Evolutionary conservation across 2,888 invertebrate species (phyloP).

Genomic region (Pseudococcus viburni): DNA sequence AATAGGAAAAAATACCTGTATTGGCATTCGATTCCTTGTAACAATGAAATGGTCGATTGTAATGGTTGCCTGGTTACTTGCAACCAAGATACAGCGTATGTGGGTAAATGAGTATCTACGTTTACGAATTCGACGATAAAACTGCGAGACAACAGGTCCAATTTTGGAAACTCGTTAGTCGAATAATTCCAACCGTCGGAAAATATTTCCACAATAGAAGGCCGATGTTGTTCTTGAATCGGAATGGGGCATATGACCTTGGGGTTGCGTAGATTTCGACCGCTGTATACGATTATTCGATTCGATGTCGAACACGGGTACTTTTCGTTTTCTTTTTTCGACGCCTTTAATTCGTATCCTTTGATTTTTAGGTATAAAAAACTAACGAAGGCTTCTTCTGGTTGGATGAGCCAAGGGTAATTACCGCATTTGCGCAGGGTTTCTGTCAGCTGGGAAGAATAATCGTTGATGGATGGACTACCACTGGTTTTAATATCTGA

Average conservation of each 20-base stretch:
- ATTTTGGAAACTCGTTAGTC: conserved; percentile 69
- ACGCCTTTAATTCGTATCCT: conserved; percentile 75
- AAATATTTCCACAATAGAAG: conserved; percentile 77
- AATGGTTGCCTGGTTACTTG: conserved; percentile 77
- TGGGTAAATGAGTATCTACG: conserved; percentile 78
- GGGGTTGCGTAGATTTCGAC: conserved; percentile 77
- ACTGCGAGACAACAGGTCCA: conserved; percentile 77
- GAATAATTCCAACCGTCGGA: conserved; percentile 79
- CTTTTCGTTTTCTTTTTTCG: conserved; percentile 67
- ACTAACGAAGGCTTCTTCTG: conserved; percentile 79
- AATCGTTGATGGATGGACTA: background rate
- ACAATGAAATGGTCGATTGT: conserved; percentile 67
- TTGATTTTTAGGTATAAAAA: conserved; percentile 82
- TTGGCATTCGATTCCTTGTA: conserved; percentile 54
- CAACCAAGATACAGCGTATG: conserved; percentile 83
- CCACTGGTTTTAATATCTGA: background rate
- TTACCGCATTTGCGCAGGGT: conserved; percentile 82
- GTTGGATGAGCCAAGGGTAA: conserved; percentile 85
- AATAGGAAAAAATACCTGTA: conserved; percentile 24
- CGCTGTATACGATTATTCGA: conserved; percentile 81
- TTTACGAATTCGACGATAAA: conserved; percentile 81
- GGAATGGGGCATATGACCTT: conserved; percentile 80
- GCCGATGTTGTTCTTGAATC: conserved; percentile 69
- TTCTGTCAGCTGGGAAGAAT: conserved; percentile 13
- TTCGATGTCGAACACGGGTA: conserved; percentile 79